Conservation (phyloP, 2,888 invertebrate genomes). For the Agonopterix heracliana region DNA sequence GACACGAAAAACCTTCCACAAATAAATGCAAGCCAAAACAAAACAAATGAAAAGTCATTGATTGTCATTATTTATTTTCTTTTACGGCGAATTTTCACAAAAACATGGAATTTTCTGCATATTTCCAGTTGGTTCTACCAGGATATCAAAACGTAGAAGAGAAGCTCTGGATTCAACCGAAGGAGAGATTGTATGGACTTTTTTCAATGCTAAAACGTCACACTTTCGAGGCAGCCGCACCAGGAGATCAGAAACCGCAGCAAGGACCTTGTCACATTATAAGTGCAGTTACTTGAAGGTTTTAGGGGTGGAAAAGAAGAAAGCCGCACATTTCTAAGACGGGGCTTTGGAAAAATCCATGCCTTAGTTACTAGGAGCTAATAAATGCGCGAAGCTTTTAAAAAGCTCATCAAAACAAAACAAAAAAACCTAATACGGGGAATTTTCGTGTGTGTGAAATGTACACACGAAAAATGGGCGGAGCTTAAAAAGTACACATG, state of each 20-base stretch:
- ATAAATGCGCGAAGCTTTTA: slow-evolving; percentile 21
- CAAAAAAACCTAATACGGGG: slow-evolving; percentile 18
- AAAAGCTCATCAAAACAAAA: slow-evolving; percentile 11
- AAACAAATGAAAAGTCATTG: not conserved
- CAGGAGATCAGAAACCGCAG: slow-evolving; percentile 27
- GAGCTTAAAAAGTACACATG: slow-evolving; percentile 26
- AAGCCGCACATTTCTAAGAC: slow-evolving; percentile 14
- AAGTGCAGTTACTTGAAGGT: not conserved
- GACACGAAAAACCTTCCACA: not conserved
- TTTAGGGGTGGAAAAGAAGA: not conserved
- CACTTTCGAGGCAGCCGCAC: slow-evolving; percentile 36
- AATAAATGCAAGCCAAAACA: not conserved
- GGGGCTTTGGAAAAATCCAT: slow-evolving; percentile 47
- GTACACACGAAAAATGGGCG: slow-evolving; percentile 22
- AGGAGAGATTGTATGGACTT: not conserved
- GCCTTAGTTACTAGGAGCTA: slow-evolving; percentile 39
- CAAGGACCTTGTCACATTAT: not conserved
- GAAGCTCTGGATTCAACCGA: slow-evolving; percentile 5
- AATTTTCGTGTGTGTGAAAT: slow-evolving; percentile 18
- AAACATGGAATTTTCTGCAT: slow-evolving; percentile 69
- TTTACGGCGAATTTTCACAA: slow-evolving; percentile 42
- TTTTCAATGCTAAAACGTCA: slow-evolving; percentile 29
- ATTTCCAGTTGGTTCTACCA: slow-evolving; percentile 48
- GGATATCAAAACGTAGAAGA: slow-evolving; percentile 32
- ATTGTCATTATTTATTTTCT: slow-evolving; percentile 18